A percentile compares a stretch with the other conserved stretches of the same genome.
These are phyloP conservation scores for Xiphophorus maculatus DNA, from an alignment of 2,113 vertebrate species.

Conservation along the genomic window DNA sequence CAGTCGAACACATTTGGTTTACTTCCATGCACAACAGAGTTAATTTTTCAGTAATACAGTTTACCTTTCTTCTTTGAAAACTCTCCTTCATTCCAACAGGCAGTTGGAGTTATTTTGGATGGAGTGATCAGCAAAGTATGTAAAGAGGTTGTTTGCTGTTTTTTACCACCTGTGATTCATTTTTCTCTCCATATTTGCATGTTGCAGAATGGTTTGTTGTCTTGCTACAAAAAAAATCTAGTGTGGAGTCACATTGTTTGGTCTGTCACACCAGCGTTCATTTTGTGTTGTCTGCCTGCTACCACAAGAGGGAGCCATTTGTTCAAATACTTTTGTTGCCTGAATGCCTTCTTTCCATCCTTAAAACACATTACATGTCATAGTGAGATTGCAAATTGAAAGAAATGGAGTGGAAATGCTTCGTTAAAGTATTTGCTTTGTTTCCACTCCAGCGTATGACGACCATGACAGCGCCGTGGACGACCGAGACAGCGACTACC, in stretches of 20 bases:
- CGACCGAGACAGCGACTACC: slow-evolving; percentile 93
- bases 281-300: slow-evolving; percentile 5
- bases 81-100: slow-evolving; percentile 85
- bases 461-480: slow-evolving; percentile 93
- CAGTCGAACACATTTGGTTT: background rate
- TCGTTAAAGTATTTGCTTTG: slow-evolving; percentile 9
- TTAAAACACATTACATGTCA: background rate
- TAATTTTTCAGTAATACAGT: slow-evolving; percentile 18
- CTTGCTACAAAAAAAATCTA: background rate
- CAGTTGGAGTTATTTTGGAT: slow-evolving; percentile 93
- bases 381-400: background rate
- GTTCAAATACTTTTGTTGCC: background rate
- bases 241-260: background rate
- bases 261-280: background rate
- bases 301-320: slow-evolving; percentile 50
- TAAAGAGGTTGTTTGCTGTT: slow-evolving; percentile 74
- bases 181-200: slow-evolving; percentile 9
- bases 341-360: background rate
- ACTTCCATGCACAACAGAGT: background rate
- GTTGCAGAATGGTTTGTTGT: background rate
- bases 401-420: background rate
- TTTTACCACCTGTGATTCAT: background rate
- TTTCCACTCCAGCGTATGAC: slow-evolving; percentile 83
- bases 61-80: slow-evolving; percentile 55
- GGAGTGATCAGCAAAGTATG: slow-evolving; percentile 95